Percentiles rank a stretch among this genome's conserved stretches.
Conservation (phyloP, 2,797 vertebrate species). For the Characodon lateralis region DNA sequence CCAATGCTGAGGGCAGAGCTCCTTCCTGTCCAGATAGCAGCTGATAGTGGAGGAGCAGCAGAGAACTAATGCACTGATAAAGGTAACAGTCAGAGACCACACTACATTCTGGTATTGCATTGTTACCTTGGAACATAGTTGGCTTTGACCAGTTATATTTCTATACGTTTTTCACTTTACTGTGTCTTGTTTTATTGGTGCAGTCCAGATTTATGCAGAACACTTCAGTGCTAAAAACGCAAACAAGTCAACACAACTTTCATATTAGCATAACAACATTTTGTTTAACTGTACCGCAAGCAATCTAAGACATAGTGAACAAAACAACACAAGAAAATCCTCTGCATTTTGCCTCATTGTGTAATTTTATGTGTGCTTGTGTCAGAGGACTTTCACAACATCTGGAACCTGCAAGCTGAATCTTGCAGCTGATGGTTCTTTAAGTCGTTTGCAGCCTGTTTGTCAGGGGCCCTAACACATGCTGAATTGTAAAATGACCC, state of each 20-base stretch:
- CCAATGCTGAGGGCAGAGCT: conserved; percentile 8
- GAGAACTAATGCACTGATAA: conserved; percentile 1
- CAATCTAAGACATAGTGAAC: not conserved
- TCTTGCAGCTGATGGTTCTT: not conserved
- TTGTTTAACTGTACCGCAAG: not conserved
- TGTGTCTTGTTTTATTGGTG: not conserved
- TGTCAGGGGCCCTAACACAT: not conserved
- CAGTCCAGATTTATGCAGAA: not conserved
- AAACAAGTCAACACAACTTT: not conserved
- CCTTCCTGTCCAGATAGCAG: conserved; percentile 35
- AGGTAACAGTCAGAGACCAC: not conserved
- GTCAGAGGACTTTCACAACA: not conserved
- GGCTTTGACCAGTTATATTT: not conserved
- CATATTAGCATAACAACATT: not conserved
- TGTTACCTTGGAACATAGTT: not conserved
- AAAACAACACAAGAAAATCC: not conserved
- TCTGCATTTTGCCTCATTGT: not conserved
- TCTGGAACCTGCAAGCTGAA: conserved; percentile 6
- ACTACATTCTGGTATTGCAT: not conserved
- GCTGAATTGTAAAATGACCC: not conserved
- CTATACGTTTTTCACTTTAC: not conserved
- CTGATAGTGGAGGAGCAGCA: conserved; percentile 27
- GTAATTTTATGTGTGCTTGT: not conserved
- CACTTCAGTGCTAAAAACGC: not conserved
- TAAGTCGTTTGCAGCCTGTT: not conserved